Conservation (phyloP, 2,113 vertebrate species). For the Ochotona princeps region DNA sequence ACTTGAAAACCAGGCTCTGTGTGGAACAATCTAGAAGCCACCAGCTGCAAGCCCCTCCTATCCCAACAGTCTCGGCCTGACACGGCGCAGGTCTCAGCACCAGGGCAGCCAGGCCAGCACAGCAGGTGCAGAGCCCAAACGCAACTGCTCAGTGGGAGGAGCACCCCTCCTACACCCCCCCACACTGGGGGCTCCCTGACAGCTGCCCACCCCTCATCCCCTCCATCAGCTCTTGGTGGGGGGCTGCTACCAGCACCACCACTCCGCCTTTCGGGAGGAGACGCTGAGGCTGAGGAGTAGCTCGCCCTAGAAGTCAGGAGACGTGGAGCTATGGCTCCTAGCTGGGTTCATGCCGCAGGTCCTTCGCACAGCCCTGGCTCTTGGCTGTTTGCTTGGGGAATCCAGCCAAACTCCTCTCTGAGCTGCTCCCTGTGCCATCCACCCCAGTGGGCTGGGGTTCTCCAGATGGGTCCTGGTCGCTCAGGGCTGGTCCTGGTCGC, state of each 20-base stretch:
- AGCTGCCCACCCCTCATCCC: not conserved
- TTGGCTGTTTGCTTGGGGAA: not conserved
- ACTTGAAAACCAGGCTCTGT: too few relatives aligned
- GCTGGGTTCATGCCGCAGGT: not conserved
- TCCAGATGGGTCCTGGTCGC: too few relatives aligned
- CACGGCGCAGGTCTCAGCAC: fast-evolving
- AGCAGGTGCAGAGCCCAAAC: too few relatives aligned
- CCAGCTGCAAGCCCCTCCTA: not conserved
- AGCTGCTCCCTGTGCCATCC: too few relatives aligned
- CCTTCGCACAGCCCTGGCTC: not conserved
- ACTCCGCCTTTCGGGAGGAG: not conserved
- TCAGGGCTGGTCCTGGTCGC: too few relatives aligned
- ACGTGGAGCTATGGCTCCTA: too few relatives aligned
- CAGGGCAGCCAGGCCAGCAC: not conserved
- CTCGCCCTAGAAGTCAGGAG: not conserved
- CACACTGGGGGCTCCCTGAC: too few relatives aligned
- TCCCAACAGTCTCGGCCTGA: not conserved
- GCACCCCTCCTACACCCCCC: too few relatives aligned
- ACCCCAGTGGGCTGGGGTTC: too few relatives aligned
- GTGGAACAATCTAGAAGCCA: too few relatives aligned
- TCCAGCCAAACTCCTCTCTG: not conserved
- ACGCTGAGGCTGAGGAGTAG: not conserved
- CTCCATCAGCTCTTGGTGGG: not conserved
- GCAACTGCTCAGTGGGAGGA: too few relatives aligned
- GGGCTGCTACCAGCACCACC: too few relatives aligned